A percentile compares a stretch with the other conserved stretches of the same genome.
Conservation (phyloP, 2,888 invertebrate genomes). For the Luperina nickerlii region DNA sequence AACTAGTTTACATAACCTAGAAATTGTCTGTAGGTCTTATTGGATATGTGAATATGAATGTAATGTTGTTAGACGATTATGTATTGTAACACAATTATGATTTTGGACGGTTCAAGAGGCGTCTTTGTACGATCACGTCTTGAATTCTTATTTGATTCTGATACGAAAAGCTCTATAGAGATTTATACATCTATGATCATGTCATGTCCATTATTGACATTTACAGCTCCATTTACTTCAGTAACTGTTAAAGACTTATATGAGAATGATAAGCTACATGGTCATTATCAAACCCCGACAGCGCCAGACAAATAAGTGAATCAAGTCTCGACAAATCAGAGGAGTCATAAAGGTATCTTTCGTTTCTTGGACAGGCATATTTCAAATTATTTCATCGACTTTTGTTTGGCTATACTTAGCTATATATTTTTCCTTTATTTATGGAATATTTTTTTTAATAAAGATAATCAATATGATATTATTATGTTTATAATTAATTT, state of each 20-base stretch:
- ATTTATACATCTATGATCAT: not conserved
- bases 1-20: slow-evolving; percentile 75
- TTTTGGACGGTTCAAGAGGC: not conserved
- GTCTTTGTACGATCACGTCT: slow-evolving; percentile 3
- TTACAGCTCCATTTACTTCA: not conserved
- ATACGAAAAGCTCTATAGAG: not conserved
- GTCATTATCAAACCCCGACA: not conserved
- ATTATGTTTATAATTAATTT: too few species aligned
- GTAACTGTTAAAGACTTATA: not conserved
- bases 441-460: too few species aligned
- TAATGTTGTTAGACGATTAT: slow-evolving; percentile 18
- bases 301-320: not conserved
- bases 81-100: not conserved
- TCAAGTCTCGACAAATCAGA: not conserved
- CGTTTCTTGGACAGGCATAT: too few species aligned
- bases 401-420: not conserved
- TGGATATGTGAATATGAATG: slow-evolving; percentile 24
- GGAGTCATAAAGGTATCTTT: not conserved
- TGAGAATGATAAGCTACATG: not conserved
- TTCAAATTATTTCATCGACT: not conserved
- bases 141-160: not conserved
- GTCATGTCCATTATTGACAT: not conserved
- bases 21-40: slow-evolving; percentile 49
- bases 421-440: not conserved
- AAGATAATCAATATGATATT: too few species aligned